A percentile compares a stretch with the other conserved stretches of the same genome.
These are phyloP conservation scores for Aphyosemion australe DNA, from an alignment of 2,113 vertebrate species.

Conservation along the genomic window DNA sequence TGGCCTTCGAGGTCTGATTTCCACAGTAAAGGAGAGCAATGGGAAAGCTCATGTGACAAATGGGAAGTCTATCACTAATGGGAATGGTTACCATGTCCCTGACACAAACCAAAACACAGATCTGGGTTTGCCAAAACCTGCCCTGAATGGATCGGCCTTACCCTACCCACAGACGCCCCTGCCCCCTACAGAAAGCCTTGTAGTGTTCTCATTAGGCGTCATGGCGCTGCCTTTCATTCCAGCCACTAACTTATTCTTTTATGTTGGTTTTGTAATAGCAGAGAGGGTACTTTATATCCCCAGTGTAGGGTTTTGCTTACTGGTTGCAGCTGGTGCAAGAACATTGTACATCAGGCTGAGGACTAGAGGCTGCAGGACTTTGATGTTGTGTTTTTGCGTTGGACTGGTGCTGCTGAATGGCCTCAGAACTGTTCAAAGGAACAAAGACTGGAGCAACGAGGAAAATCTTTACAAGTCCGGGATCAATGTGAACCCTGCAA, in stretches of 20 bases:
- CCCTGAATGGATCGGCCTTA: slow-evolving; percentile 57
- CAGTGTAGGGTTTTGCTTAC: slow-evolving; percentile 96
- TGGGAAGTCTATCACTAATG: slow-evolving; percentile 88
- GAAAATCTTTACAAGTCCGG: slow-evolving; percentile 98
- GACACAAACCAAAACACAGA: slow-evolving; percentile 83
- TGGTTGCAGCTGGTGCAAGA: slow-evolving; percentile 90
- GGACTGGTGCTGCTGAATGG: slow-evolving; percentile 91
- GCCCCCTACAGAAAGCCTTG: slow-evolving; percentile 90
- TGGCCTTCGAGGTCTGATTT: slow-evolving; percentile 75
- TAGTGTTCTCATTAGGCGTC: slow-evolving; percentile 89
- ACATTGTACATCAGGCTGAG: slow-evolving; percentile 87
- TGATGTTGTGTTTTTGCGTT: slow-evolving; percentile 85
- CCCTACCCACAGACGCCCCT: slow-evolving; percentile 78
- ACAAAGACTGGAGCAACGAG: slow-evolving; percentile 96
- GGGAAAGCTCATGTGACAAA: slow-evolving; percentile 84
- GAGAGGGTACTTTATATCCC: slow-evolving; percentile 98
- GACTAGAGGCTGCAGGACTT: slow-evolving; percentile 85
- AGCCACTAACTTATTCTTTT: slow-evolving; percentile 97
- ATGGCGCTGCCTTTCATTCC: slow-evolving; percentile 93
- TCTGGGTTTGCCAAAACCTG: slow-evolving; percentile 46
- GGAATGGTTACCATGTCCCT: slow-evolving; percentile 84
- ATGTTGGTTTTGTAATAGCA: slow-evolving; percentile 98
- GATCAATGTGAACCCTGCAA: slow-evolving; percentile 97
- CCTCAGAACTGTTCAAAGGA: slow-evolving; percentile 91
- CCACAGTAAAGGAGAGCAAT: slow-evolving; percentile 79